phyloP scores from a whole-genome alignment of 2,888 invertebrate species.

The Suillia variegata region DNA sequence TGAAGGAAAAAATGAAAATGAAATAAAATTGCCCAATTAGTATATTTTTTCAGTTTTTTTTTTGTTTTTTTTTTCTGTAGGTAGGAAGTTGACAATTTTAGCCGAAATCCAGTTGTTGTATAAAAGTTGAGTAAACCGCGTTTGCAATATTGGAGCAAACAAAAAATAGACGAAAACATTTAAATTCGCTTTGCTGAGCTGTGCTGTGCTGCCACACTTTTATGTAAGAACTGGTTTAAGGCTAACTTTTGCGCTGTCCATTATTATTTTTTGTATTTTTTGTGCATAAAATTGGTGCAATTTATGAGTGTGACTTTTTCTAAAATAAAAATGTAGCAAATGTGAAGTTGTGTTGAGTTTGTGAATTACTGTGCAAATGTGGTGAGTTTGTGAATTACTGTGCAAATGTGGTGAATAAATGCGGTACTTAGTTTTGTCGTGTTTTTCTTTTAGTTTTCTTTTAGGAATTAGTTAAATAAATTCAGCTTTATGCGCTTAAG shows the following conservation, averaged over 20 bases:
- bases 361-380: neutral
- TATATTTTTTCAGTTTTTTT: constrained; percentile 10
- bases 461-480: too few species aligned
- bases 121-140: constrained; percentile 1
- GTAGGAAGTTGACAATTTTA: constrained; percentile 47
- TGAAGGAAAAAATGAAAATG: constrained; percentile 10
- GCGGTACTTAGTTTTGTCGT: neutral
- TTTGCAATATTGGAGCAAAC: neutral
- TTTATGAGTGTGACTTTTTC: neutral
- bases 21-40: constrained; percentile 23
- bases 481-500: too few species aligned
- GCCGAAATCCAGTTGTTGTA: constrained; percentile 10
- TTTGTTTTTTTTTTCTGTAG: constrained; percentile 18
- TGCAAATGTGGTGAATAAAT: neutral
- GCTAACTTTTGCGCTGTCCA: neutral
- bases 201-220: neutral
- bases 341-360: neutral
- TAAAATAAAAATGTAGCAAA: too few species aligned
- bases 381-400: neutral
- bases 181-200: too few species aligned
- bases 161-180: too few species aligned
- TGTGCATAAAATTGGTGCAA: constrained; percentile 3
- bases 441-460: too few species aligned
- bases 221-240: constrained; percentile 16
- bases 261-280: neutral